Conservation (phyloP, 2,113 vertebrate species). For the Vombatus ursinus region DNA sequence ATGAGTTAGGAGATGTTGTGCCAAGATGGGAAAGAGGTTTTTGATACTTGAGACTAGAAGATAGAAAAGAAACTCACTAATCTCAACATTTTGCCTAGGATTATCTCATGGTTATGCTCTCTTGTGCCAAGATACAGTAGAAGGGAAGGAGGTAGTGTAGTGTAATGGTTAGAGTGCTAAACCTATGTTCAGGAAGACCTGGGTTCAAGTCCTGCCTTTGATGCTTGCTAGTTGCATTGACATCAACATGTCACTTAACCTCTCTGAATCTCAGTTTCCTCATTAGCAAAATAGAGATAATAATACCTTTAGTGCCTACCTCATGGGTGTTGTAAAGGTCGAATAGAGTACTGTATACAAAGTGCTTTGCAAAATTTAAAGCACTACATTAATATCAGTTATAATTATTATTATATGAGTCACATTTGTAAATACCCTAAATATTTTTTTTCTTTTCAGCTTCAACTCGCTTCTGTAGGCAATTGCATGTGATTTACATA, state of each 20-base stretch:
- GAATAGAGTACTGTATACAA: no score
- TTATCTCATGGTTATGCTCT: neutral
- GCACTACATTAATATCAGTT: neutral
- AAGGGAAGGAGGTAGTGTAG: neutral
- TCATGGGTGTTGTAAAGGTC: no score
- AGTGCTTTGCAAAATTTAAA: neutral
- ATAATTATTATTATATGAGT: neutral
- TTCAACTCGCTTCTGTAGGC: fast-evolving
- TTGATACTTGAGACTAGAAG: no score
- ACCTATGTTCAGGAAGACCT: neutral
- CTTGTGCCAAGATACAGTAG: neutral
- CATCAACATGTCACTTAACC: neutral
- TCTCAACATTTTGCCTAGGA: neutral
- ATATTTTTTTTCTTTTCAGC: fast-evolving
- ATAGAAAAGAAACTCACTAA: neutral
- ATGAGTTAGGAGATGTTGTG: fast-evolving
- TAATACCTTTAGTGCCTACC: no score
- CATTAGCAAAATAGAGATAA: no score
- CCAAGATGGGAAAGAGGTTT: no score
- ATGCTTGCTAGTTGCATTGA: neutral
- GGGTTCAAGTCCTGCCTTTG: neutral
- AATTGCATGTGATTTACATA: fast-evolving
- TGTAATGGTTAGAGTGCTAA: neutral
- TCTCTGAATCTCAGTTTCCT: no score
- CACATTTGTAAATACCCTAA: neutral